Evolutionary conservation across 1,140 invertebrate species (phyloP), one percentile per base, ranked within the genome.

Genomic region (Formica selysi): DNA sequence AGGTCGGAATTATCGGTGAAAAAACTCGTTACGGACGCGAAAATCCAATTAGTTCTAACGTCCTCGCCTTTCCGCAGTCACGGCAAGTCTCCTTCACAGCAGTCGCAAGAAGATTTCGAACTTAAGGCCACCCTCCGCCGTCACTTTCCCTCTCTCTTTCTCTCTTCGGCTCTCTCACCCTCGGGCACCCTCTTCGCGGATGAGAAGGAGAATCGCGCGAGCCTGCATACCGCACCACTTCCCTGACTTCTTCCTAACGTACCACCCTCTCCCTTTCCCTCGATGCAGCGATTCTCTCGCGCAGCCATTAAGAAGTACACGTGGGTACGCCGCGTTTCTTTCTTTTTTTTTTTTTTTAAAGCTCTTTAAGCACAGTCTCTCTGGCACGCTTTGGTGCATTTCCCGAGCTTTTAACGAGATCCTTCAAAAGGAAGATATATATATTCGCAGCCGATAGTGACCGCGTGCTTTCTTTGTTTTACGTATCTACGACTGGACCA

Each of bases 401-500:
- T 92, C 90, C 91, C 85, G 86, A 87, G 92, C 91, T 92, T 91
- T 92, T 92, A 93, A 92, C 91, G 91, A 92, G 91, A 86, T 86
- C 29, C 57, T 84, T 91, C 89, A 89, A 91, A 91, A 90, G 87
- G 13, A 59, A 26, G 57, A 54, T 76, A 36, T 73, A 85, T 26
- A 19, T 51, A 48, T 48, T 71, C 54, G 19, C 11, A 44, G 67
- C 29, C 74, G 73, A 22, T 11, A 44, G 29, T 57, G 29, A 67
- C 22, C 73, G 44, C 1, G 65, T 89, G 65, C 76, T 89, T 70
- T 59, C 67, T 54, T 38, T 51, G 68, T 81, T 89, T 89, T 62
- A 83, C n/a, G 13, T 36, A 74, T 22, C 36, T 10, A 10, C 32
- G 32, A 19, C 32, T 32, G 48, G 13, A n/a, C 13, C 36, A 16